phyloP scores from a whole-genome alignment of 2,113 vertebrate genomes.

The Fulica atra region DNA sequence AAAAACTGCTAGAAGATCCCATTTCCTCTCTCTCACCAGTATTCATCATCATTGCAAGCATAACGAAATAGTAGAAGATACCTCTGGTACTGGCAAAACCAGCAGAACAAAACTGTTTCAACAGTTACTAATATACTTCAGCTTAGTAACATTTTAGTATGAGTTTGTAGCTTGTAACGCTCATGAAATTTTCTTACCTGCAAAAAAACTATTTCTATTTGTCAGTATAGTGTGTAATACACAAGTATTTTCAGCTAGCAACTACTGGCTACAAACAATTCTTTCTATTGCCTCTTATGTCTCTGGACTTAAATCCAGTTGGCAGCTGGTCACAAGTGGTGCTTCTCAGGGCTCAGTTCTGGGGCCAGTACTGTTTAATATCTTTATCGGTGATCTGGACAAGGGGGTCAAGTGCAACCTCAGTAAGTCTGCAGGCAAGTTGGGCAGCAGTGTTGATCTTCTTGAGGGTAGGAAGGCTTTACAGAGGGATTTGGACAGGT shows the following conservation, averaged over 20 bases:
- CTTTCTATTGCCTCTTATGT: not conserved
- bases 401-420: no score
- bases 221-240: not conserved
- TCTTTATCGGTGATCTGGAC: no score
- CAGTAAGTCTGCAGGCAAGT: no score
- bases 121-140: not conserved
- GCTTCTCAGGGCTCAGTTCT: no score
- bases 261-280: not conserved
- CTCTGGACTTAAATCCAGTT: no score
- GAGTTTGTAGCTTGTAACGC: not conserved
- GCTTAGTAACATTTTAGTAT: not conserved
- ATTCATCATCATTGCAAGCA: not conserved
- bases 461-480: no score
- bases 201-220: not conserved
- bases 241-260: not conserved
- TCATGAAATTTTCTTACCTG: not conserved
- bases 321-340: no score
- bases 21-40: not conserved
- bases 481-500: no score
- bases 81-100: not conserved
- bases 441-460: no score
- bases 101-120: not conserved
- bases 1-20: not conserved
- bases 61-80: not conserved
- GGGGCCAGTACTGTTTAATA: no score